Percentiles rank a stretch among this genome's conserved stretches.
These are phyloP conservation scores for Sardina pilchardus DNA, from an alignment of 2,113 vertebrate genomes.

Conservation along the genomic window DNA sequence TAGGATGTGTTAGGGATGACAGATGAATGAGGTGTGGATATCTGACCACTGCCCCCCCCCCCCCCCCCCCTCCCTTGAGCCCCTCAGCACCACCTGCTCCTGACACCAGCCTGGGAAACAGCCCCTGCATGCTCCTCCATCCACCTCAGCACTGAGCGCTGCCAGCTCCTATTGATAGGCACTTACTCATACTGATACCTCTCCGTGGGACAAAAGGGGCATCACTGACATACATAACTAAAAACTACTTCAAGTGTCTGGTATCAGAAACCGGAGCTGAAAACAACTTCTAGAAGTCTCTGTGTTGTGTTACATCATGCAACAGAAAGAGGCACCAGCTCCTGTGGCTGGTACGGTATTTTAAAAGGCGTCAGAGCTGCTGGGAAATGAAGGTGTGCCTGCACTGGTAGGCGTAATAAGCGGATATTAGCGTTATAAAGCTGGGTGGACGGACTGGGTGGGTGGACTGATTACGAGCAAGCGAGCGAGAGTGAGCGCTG, in stretches of 20 bases:
- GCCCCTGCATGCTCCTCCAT: not conserved
- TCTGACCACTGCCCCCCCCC: slow-evolving; percentile 1
- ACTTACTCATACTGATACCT: not conserved
- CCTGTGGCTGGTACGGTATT: not conserved
- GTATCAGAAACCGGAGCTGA: not conserved
- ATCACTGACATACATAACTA: not conserved
- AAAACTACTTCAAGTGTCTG: not conserved
- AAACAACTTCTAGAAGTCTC: slow-evolving; percentile 6
- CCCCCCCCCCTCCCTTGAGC: not conserved
- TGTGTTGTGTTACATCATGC: not conserved
- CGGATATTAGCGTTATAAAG: not conserved
- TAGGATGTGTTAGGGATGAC: slow-evolving; percentile 15
- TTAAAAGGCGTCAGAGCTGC: not conserved
- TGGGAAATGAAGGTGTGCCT: not conserved
- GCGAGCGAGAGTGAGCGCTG: not conserved
- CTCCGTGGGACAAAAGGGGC: not conserved
- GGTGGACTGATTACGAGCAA: not conserved
- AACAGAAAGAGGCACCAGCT: not conserved
- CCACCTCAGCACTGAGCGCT: not conserved
- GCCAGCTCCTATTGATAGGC: not conserved
- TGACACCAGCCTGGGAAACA: not conserved
- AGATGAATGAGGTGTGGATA: slow-evolving; percentile 21
- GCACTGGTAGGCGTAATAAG: not conserved
- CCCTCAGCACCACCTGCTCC: not conserved
- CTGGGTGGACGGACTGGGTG: not conserved